Conservation (phyloP, 2,888 invertebrate genomes). For the Hypomecis punctinalis region DNA sequence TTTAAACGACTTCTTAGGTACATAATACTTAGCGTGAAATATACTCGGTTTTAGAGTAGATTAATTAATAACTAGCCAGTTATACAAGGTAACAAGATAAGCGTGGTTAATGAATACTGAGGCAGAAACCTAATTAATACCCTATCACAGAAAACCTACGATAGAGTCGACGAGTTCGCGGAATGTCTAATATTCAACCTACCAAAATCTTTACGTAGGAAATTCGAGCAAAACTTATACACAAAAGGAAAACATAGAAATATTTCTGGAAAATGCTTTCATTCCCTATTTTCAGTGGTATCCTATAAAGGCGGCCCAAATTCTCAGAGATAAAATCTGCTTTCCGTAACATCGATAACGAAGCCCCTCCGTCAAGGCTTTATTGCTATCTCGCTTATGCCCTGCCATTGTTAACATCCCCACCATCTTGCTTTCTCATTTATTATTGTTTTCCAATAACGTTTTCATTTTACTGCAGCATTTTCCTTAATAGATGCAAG, state of each 20-base stretch:
- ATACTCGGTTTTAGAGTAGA: too few relatives aligned
- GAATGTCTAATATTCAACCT: not conserved
- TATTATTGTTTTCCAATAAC: constrained; percentile 29
- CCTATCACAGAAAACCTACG: too few relatives aligned
- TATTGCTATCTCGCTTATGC: constrained; percentile 33
- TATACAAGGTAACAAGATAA: too few relatives aligned
- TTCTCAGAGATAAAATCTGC: constrained; percentile 32
- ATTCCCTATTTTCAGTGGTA: constrained; percentile 8
- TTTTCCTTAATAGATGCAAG: not conserved
- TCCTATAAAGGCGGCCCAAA: constrained; percentile 14
- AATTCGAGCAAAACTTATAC: not conserved
- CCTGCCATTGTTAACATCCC: constrained; percentile 35
- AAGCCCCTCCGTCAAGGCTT: constrained; percentile 31
- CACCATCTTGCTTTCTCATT: constrained; percentile 27
- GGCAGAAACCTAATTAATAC: too few relatives aligned
- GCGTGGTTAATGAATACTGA: too few relatives aligned
- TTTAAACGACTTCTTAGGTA: too few relatives aligned
- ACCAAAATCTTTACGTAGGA: not conserved
- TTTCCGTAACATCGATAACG: constrained; percentile 32
- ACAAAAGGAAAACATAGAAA: constrained; percentile 8
- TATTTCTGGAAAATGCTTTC: constrained; percentile 8
- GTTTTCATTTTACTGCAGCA: constrained; percentile 8
- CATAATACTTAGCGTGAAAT: too few relatives aligned
- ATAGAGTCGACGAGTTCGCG: too few relatives aligned
- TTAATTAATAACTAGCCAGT: too few relatives aligned